These are phyloP conservation scores for Ctenopoma multispine DNA, from an alignment of 2,797 vertebrate species.

Conservation along the genomic window DNA sequence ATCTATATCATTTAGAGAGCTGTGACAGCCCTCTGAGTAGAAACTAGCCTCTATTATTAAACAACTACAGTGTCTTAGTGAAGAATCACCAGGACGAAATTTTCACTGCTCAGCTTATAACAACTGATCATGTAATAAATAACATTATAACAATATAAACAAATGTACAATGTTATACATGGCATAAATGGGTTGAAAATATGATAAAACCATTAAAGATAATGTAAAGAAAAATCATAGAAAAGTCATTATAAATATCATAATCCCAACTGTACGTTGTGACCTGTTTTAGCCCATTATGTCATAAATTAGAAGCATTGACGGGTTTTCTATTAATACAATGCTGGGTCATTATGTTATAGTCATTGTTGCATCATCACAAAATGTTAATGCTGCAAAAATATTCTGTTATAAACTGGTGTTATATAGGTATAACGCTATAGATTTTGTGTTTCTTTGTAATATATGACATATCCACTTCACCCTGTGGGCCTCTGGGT, in stretches of 20 bases:
- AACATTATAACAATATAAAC: neutral
- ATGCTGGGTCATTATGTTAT: neutral
- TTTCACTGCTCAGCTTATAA: neutral
- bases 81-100: neutral
- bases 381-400: neutral
- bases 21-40: neutral
- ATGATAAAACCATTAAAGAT: neutral
- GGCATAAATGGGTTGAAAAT: neutral
- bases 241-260: neutral
- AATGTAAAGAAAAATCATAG: neutral
- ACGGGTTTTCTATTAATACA: neutral
- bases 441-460: no score
- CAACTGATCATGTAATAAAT: neutral
- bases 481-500: no score
- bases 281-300: neutral
- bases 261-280: neutral
- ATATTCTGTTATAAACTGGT: no score
- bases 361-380: neutral
- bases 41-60: constrained; percentile 4
- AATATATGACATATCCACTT: no score
- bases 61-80: neutral
- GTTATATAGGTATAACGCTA: no score
- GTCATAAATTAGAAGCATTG: neutral
- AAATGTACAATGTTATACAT: neutral
- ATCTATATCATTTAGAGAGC: constrained; percentile 39